Evolutionary conservation across 2,113 vertebrate genomes (phyloP).

Genomic region (Jaculus jaculus): DNA sequence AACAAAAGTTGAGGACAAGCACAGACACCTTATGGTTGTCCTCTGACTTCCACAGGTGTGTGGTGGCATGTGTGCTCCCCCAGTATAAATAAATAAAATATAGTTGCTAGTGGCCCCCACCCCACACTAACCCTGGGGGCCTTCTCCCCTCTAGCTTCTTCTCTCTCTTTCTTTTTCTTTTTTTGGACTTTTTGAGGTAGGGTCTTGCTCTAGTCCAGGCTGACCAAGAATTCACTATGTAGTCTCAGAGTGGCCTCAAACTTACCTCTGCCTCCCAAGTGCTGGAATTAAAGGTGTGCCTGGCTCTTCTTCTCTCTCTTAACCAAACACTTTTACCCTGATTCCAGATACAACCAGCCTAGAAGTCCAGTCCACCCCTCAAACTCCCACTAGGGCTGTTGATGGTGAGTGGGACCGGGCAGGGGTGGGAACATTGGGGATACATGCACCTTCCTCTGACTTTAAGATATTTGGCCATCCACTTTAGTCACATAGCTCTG

Average conservation of each 20-base stretch:
- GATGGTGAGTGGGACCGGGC: constrained; percentile 14
- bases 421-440: too few relatives aligned
- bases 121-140: not conserved
- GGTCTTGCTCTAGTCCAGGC: too few relatives aligned
- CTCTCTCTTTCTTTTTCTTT: too few relatives aligned
- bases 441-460: not conserved
- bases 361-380: not conserved
- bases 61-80: too few relatives aligned
- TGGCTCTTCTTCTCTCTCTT: not conserved
- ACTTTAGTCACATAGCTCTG: not conserved
- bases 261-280: too few relatives aligned
- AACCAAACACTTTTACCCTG: not conserved
- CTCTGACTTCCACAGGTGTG: not conserved
- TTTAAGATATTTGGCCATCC: not conserved
- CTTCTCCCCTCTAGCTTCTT: not conserved
- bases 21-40: too few relatives aligned
- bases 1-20: not conserved
- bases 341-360: not conserved
- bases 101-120: not conserved
- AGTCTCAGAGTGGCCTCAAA: too few relatives aligned
- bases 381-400: accelerated
- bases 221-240: too few relatives aligned
- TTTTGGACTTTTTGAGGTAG: too few relatives aligned
- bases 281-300: too few relatives aligned
- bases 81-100: too few relatives aligned